Base-by-base conservation (phyloP, 2,113 vertebrate species). In the Alaudala cheleensis region DNA sequence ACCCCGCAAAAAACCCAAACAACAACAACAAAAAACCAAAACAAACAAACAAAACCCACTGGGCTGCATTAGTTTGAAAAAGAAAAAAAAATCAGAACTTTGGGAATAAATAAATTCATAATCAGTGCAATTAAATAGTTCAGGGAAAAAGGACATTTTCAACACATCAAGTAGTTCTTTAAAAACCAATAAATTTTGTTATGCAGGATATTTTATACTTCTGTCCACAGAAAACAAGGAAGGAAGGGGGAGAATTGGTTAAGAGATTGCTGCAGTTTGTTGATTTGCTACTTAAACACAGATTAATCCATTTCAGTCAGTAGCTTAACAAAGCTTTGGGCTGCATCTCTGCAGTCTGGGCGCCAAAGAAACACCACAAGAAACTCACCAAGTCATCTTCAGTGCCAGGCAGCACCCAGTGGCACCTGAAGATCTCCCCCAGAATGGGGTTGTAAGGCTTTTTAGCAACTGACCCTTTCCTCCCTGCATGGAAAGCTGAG, bases 381-480 rank as follows among this genome's bases (percentile, higher is more conserved):
- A 62, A 93, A 98, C 98, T 98, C 86, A 98, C 98, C 88, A 18
- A 34, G 42, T 96, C 98, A 61, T 99, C 99, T 61, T 99, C 99
- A 23, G 88, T 95, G 73, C 94, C 92, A 50, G 99, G 98, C 85
- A 99, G 73, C 42, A 99, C 98, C 99, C 99, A 99, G 83, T 99
- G 99, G 96, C 99, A 99, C 78, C 98, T 98, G 97, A 99, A 99
- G 92, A 99, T 99, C 94, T 99, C 99, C 4, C 99, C 99, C 96
- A 99, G 96, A 72, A 99, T 99, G 44, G 99, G 99, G 92, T 99
- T 99, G 98, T 99, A 99, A 71, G 99, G 99, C 96, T 99, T 99
- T 96, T 99, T 99, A 96, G 99, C 99, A 95, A 99, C 99, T 4
- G 99, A 99, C 56, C 99, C 99, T 97, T 99, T 99, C 96, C 99